phyloP scores from a whole-genome alignment of 2,888 invertebrate species.

The Lycophotia porphyrea region DNA sequence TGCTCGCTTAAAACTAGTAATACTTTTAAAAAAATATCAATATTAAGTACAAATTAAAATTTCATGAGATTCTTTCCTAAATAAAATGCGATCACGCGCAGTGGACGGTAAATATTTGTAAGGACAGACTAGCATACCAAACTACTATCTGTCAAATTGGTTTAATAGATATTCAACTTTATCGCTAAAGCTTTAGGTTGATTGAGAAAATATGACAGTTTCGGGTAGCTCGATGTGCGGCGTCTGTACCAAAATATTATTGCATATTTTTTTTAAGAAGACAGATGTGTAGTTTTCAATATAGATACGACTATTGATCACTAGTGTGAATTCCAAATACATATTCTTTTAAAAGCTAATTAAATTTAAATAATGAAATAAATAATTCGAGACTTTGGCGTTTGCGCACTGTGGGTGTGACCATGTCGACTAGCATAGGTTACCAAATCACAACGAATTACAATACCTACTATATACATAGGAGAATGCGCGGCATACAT shows the following conservation, averaged over 20 bases:
- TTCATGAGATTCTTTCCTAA: conserved; percentile 64
- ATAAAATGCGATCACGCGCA: conserved; percentile 55
- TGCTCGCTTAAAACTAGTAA: conserved; percentile 70
- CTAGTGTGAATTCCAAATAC: conserved; percentile 23
- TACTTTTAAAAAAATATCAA: conserved; percentile 63
- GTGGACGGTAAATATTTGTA: conserved; percentile 59
- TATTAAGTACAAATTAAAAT: conserved; percentile 51
- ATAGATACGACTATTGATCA: conserved; percentile 11
- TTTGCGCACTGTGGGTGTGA: conserved; percentile 66
- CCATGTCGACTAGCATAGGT: conserved; percentile 75
- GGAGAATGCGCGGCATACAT: conserved; percentile 59
- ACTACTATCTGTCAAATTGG: no score
- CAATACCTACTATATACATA: conserved; percentile 59
- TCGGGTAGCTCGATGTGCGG: no score
- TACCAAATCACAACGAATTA: conserved; percentile 58
- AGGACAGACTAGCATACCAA: background rate
- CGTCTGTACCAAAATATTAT: conserved; percentile 17
- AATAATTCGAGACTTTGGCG: conserved; percentile 68
- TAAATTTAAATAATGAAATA: conserved; percentile 44
- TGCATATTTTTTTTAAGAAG: conserved; percentile 21
- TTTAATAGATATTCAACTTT: no score
- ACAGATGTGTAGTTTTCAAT: conserved; percentile 14
- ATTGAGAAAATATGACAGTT: no score
- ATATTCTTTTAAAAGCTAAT: conserved; percentile 11
- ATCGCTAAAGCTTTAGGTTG: no score